Evolutionary conservation across 2,797 vertebrate genomes (phyloP).

Genomic region (Sebastes cheni): DNA sequence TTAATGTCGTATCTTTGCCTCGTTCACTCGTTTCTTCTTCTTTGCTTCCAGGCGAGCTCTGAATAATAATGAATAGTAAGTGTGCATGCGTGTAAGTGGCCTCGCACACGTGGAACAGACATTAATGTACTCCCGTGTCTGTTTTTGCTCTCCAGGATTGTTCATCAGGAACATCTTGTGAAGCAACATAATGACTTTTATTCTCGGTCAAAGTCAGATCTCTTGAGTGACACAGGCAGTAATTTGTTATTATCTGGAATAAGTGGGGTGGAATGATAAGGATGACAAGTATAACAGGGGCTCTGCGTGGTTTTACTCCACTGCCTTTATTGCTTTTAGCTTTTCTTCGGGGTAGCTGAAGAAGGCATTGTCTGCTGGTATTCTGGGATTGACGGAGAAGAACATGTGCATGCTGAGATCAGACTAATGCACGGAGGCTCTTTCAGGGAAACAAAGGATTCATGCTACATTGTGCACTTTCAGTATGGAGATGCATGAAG

Average conservation of each 20-base stretch:
- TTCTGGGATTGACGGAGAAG: constrained; percentile 49
- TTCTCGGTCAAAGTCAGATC: constrained; percentile 61
- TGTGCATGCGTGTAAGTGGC: constrained; percentile 44
- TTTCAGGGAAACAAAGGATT: constrained; percentile 68
- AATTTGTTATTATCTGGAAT: constrained; percentile 79
- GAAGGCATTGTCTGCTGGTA: constrained; percentile 56
- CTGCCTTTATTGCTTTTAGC: constrained; percentile 59
- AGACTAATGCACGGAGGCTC: constrained; percentile 52
- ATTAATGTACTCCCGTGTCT: constrained; percentile 54
- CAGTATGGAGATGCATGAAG: constrained; percentile 1
- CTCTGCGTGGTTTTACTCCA: constrained; percentile 34
- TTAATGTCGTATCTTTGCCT: constrained; percentile 62
- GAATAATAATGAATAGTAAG: constrained; percentile 50
- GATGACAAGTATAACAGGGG: constrained; percentile 55
- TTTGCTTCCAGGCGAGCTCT: constrained; percentile 37
- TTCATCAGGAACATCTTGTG: constrained; percentile 61
- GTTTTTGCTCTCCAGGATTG: constrained; percentile 58
- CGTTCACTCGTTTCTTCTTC: constrained; percentile 12
- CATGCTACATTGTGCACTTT: constrained; percentile 52
- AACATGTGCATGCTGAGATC: constrained; percentile 13
- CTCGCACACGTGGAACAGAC: constrained; percentile 59
- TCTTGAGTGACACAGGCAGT: constrained; percentile 74
- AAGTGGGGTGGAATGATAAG: constrained; percentile 80
- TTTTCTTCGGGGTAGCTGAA: constrained; percentile 63
- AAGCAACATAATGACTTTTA: constrained; percentile 69